Evolutionary conservation across 2,888 invertebrate species (phyloP).

Genomic region (Sinohyriopsis cumingii): DNA sequence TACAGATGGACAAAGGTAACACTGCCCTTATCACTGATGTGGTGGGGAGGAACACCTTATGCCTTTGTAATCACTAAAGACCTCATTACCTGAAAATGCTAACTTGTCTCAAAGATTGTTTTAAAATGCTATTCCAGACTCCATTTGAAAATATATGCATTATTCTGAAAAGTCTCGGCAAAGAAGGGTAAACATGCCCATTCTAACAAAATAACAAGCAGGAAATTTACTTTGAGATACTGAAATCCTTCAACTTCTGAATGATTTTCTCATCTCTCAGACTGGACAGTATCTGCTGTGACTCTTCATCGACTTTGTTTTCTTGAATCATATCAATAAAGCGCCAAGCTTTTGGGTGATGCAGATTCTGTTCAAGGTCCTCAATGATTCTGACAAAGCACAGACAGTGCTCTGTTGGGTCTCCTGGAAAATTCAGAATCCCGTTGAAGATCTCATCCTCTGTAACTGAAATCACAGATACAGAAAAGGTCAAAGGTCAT

Average conservation of each 20-base stretch:
- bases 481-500: not conserved
- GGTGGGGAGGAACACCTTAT: too few species aligned
- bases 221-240: conserved; percentile 23
- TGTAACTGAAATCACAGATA: conserved; percentile 40
- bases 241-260: conserved; percentile 27
- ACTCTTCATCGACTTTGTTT: conserved; percentile 38
- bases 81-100: too few species aligned
- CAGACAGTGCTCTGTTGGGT: conserved; percentile 43
- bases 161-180: too few species aligned
- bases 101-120: too few species aligned
- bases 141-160: too few species aligned
- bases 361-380: conserved; percentile 43
- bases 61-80: too few species aligned
- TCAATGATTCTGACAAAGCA: conserved; percentile 54
- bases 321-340: conserved; percentile 45
- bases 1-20: too few species aligned
- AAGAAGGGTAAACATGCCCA: not conserved
- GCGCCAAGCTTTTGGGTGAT: conserved; percentile 39
- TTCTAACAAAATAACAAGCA: not conserved
- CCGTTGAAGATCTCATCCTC: conserved; percentile 52
- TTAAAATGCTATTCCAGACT: too few species aligned
- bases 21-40: too few species aligned
- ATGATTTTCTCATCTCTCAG: conserved; percentile 45
- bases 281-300: conserved; percentile 38
- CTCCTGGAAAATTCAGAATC: conserved; percentile 35